phyloP scores from a whole-genome alignment of 2,113 vertebrate genomes.

The Fukomys damarensis region DNA sequence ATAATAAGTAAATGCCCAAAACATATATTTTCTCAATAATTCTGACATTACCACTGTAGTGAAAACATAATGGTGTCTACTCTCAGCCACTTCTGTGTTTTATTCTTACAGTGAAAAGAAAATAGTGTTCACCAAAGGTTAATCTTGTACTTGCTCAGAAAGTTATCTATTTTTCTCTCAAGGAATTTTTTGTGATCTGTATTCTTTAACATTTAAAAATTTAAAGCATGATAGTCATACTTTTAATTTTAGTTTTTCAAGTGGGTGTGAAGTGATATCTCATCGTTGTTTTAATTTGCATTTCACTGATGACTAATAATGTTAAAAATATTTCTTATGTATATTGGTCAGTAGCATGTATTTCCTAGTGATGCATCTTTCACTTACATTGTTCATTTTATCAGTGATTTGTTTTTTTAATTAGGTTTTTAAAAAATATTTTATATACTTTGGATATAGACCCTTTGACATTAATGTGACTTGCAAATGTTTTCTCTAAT shows the following conservation, averaged over 20 bases:
- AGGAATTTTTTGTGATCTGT: neutral
- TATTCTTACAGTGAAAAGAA: neutral
- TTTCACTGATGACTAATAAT: neutral
- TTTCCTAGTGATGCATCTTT: neutral
- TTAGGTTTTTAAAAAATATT: neutral
- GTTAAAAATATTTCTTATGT: neutral
- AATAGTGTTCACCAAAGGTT: neutral
- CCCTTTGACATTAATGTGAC: neutral
- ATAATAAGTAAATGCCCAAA: neutral
- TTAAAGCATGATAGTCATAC: neutral
- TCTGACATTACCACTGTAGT: neutral
- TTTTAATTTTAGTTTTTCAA: neutral
- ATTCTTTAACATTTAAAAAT: neutral
- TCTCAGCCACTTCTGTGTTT: neutral
- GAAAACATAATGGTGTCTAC: neutral
- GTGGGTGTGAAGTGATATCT: neutral
- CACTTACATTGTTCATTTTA: neutral
- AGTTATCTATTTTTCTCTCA: neutral
- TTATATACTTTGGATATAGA: neutral
- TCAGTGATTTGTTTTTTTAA: neutral
- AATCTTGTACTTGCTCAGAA: neutral
- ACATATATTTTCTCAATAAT: neutral
- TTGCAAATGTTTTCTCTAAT: neutral
- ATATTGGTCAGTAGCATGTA: neutral
- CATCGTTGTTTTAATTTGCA: neutral